These are phyloP conservation scores for Lithophane ornitopus DNA, from an alignment of 2,888 invertebrate species.

Conservation along the genomic window DNA sequence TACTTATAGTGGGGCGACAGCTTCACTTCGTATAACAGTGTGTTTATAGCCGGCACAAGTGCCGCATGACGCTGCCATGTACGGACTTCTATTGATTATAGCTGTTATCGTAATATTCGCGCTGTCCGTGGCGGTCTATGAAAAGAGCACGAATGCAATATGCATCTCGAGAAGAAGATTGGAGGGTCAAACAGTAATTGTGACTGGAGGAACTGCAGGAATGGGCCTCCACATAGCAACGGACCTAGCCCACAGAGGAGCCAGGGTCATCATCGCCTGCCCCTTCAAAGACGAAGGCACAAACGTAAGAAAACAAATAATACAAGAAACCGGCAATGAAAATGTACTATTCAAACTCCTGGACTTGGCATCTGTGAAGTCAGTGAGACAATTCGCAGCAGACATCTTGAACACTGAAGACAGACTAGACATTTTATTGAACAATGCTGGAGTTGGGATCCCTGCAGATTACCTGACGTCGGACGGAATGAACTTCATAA, in stretches of 20 bases:
- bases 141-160: constrained; percentile 68
- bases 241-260: constrained; percentile 80
- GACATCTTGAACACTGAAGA: constrained; percentile 92
- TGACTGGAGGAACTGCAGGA: constrained; percentile 82
- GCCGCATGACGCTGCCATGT: constrained; percentile 51
- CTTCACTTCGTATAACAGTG: no score
- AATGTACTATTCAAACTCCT: constrained; percentile 92
- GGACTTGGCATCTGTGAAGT: constrained; percentile 93
- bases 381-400: constrained; percentile 94
- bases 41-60: no score
- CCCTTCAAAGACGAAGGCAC: constrained; percentile 78
- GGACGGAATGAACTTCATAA: constrained; percentile 95
- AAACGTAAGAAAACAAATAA: constrained; percentile 89
- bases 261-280: constrained; percentile 80
- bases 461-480: constrained; percentile 87
- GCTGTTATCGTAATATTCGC: constrained; percentile 39
- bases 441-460: constrained; percentile 95
- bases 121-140: constrained; percentile 43
- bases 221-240: constrained; percentile 79
- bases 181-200: constrained; percentile 65
- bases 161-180: constrained; percentile 60
- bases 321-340: constrained; percentile 91
- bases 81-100: constrained; percentile 33
- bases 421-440: constrained; percentile 94
- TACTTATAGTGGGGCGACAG: no score